phyloP scores from a whole-genome alignment of 2,888 invertebrate genomes.

The Girardia tigrina region DNA sequence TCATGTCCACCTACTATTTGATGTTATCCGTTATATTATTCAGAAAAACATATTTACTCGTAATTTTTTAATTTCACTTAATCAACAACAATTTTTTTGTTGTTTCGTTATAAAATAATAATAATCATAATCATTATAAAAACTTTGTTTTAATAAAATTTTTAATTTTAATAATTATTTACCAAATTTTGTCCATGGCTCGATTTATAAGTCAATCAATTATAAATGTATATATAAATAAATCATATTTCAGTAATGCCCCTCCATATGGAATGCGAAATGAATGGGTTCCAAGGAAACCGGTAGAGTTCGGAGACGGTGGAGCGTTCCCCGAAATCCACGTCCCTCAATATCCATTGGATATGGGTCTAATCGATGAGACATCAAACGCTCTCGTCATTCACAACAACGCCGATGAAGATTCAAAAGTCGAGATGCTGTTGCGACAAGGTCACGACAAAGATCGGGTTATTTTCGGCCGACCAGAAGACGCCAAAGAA shows the following conservation, averaged over 20 bases:
- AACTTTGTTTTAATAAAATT: too few species aligned
- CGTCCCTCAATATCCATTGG: constrained; percentile 84
- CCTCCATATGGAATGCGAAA: constrained; percentile 86
- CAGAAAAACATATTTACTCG: too few species aligned
- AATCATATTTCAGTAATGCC: constrained; percentile 41
- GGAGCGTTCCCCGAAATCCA: constrained; percentile 95
- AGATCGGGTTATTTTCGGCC: constrained; percentile 53
- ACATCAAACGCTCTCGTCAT: constrained; percentile 71
- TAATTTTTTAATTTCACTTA: too few species aligned
- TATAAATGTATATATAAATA: too few species aligned
- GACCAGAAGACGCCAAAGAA: constrained; percentile 68
- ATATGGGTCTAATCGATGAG: constrained; percentile 64
- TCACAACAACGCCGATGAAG: constrained; percentile 72
- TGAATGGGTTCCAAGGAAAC: constrained; percentile 76
- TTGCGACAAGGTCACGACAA: constrained; percentile 83
- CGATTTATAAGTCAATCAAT: too few species aligned
- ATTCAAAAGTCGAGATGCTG: constrained; percentile 85
- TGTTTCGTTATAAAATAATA: too few species aligned
- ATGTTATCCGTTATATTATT: too few species aligned
- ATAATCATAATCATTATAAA: too few species aligned
- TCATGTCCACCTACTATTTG: too few species aligned
- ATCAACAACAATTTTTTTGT: too few species aligned
- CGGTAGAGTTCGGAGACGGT: constrained; percentile 73
- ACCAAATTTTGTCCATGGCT: too few species aligned
- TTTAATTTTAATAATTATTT: too few species aligned